Conservation (phyloP, 2,113 vertebrate genomes). For the human (Homo sapiens) region GRCh38 chr21:20225501-20226000, state of each 20-base stretch:
- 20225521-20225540: not conserved
- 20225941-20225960: not conserved
- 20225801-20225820: not conserved
- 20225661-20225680: not conserved
- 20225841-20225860: not conserved
- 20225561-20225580: not conserved
- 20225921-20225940: not conserved
- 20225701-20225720: not conserved
- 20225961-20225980: not conserved
- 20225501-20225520: not conserved
- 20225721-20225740: not conserved
- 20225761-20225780: not conserved
- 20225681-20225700: not conserved
- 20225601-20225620: not conserved
- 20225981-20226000: not conserved
- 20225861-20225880: not conserved
- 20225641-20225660: not conserved
- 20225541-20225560: not conserved
- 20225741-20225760: not conserved
- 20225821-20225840: not conserved
- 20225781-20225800: not conserved
- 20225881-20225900: not conserved
- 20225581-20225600: not conserved
- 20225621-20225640: not conserved
- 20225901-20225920: not conserved